phyloP scores from a whole-genome alignment of 2,888 invertebrate genomes.

The Metallyticus violacea region DNA sequence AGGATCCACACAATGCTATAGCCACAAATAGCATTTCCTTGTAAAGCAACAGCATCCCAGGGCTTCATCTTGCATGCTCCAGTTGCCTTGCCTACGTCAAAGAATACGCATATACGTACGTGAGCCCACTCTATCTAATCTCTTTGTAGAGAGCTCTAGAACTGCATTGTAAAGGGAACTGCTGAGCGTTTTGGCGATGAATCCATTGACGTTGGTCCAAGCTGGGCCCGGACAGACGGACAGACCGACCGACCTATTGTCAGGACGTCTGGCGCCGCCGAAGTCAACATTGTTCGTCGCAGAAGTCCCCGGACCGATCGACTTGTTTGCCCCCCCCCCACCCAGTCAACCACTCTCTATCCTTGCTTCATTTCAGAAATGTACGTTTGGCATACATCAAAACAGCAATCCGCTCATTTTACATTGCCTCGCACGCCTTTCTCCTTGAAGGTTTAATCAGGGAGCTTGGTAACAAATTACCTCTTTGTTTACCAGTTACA shows the following conservation, averaged over 20 bases:
- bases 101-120: background rate
- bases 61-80: background rate
- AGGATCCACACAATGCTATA: background rate
- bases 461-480: background rate
- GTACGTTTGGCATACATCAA: background rate
- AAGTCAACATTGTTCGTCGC: background rate
- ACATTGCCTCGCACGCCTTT: background rate
- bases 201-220: background rate
- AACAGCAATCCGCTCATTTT: background rate
- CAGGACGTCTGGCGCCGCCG: background rate
- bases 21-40: background rate
- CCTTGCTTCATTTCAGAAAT: background rate
- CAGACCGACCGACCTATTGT: background rate
- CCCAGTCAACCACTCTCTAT: background rate
- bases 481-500: background rate
- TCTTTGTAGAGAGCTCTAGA: no score
- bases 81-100: background rate
- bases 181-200: background rate
- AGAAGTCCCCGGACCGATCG: background rate
- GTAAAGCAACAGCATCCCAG: background rate
- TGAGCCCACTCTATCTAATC: background rate
- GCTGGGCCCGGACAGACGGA: background rate
- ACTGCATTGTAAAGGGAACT: background rate
- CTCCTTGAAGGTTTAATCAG: background rate
- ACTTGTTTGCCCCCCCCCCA: background rate